Conservation (phyloP, 2,888 invertebrate species). For the Nineta flava region DNA sequence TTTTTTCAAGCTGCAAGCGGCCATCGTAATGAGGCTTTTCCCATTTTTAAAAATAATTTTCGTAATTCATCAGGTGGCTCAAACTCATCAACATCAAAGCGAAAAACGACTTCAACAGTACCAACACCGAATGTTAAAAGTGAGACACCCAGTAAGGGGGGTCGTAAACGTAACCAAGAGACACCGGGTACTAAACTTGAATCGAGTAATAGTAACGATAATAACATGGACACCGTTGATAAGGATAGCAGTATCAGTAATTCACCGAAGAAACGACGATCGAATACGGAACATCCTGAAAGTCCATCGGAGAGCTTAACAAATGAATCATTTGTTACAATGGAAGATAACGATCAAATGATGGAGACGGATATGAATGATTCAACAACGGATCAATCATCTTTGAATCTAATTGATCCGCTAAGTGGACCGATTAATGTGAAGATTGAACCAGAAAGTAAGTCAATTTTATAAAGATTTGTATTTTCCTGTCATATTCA, state of each 20-base stretch:
- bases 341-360: constrained; percentile 40
- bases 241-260: background rate
- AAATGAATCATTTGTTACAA: constrained; percentile 69
- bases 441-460: constrained; percentile 4
- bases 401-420: constrained; percentile 18
- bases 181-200: constrained; percentile 23
- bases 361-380: constrained; percentile 26
- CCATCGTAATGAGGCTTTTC: too few species aligned
- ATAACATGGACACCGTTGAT: constrained; percentile 17
- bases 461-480: too few species aligned
- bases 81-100: constrained; percentile 19
- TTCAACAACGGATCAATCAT: constrained; percentile 23
- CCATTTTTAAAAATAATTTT: too few species aligned
- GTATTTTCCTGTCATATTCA: too few species aligned
- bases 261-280: constrained; percentile 29
- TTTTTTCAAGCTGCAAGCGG: too few species aligned
- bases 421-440: constrained; percentile 6
- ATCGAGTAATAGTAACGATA: constrained; percentile 19
- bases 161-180: constrained; percentile 33
- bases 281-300: constrained; percentile 22
- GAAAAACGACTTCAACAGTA: constrained; percentile 16
- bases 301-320: constrained; percentile 75
- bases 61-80: background rate
- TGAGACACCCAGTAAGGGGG: constrained; percentile 36
- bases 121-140: constrained; percentile 26